Conservation (phyloP, 2,797 vertebrate genomes). For the Myripristis jacobus region DNA sequence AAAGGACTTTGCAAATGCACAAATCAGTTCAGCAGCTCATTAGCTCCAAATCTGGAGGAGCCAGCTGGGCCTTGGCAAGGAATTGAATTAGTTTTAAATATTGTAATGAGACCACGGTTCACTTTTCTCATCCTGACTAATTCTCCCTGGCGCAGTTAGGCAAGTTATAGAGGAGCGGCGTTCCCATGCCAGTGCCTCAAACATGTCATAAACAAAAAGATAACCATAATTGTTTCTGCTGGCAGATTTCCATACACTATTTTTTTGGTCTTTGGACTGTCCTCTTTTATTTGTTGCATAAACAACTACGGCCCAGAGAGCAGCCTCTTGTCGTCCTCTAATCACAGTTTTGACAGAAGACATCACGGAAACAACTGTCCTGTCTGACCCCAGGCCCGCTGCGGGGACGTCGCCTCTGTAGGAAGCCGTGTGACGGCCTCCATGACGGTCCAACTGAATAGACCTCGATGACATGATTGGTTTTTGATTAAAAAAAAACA, state of each 20-base stretch:
- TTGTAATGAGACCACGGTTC: slow-evolving; percentile 33
- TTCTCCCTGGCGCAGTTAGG: slow-evolving; percentile 30
- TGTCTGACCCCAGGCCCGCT: background rate
- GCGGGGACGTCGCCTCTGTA: background rate
- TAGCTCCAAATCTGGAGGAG: slow-evolving; percentile 2
- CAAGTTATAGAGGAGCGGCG: slow-evolving; percentile 16
- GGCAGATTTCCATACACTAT: background rate
- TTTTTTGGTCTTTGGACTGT: background rate
- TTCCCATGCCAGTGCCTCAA: slow-evolving; percentile 57
- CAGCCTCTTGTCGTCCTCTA: background rate
- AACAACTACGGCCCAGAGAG: slow-evolving; percentile 25
- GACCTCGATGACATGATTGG: no score
- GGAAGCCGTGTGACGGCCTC: slow-evolving; percentile 24
- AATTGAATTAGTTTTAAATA: slow-evolving; percentile 17
- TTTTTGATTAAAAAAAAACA: no score
- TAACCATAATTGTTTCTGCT: background rate
- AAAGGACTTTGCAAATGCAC: slow-evolving; percentile 5
- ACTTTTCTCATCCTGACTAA: slow-evolving; percentile 35
- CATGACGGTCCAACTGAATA: background rate
- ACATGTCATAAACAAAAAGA: slow-evolving; percentile 36
- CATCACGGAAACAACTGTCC: slow-evolving; percentile 1
- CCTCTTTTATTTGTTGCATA: slow-evolving; percentile 1
- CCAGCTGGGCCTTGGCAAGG: slow-evolving; percentile 6
- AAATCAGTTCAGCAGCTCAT: background rate
- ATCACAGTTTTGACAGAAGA: background rate